Evolutionary conservation across 2,888 invertebrate genomes (phyloP).

Genomic region (Drosophila suboccidentalis): DNA sequence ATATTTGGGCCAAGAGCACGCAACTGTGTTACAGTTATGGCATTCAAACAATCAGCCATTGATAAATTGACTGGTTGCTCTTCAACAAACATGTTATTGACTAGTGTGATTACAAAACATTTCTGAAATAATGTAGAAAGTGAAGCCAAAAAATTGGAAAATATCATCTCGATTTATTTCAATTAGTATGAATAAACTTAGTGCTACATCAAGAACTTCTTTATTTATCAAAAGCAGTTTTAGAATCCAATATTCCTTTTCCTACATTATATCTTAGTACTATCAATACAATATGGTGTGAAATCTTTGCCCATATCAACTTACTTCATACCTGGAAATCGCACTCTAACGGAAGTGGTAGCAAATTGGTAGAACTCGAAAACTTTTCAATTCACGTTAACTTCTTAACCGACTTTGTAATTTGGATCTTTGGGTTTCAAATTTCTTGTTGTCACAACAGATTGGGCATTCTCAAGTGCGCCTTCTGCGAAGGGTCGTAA

Average conservation of each 20-base stretch:
- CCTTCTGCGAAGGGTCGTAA: constrained; percentile 63
- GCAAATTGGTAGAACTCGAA: constrained; percentile 25
- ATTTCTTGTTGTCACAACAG: constrained; percentile 77
- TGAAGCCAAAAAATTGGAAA: neutral
- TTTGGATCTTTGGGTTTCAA: constrained; percentile 42
- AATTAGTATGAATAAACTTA: neutral
- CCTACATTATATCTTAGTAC: neutral
- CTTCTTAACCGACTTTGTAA: constrained; percentile 56
- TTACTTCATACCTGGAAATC: constrained; percentile 39
- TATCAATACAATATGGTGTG: constrained; percentile 8
- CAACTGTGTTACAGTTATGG: constrained; percentile 42
- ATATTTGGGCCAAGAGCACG: constrained; percentile 33
- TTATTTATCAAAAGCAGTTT: neutral
- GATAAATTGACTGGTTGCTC: constrained; percentile 20
- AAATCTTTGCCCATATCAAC: constrained; percentile 23
- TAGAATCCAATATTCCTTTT: neutral
- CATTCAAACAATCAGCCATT: constrained; percentile 39
- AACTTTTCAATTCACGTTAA: constrained; percentile 52
- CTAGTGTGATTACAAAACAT: constrained; percentile 19
- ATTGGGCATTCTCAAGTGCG: constrained; percentile 49
- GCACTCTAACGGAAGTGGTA: constrained; percentile 33
- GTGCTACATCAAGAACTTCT: neutral
- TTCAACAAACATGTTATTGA: neutral
- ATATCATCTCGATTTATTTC: neutral
- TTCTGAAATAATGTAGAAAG: neutral